Percentiles rank a stretch among this genome's conserved stretches.
Evolutionary conservation across 2,888 invertebrate genomes (phyloP).

Genomic region (Volucella inflata): DNA sequence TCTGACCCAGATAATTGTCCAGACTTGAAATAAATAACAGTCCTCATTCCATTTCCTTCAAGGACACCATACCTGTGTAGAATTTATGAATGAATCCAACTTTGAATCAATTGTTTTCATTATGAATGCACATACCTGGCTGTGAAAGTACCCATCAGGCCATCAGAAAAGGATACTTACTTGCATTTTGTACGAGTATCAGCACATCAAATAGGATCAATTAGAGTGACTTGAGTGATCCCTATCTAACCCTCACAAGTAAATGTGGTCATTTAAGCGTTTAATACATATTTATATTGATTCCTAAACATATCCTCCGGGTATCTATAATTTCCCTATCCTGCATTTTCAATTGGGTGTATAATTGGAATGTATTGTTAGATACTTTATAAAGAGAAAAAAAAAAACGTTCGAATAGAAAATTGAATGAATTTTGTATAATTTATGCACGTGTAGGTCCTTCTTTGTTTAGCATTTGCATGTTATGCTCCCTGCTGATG

Average conservation of each 20-base stretch:
- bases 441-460: slow-evolving; percentile 5
- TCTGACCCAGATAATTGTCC: slow-evolving; percentile 2
- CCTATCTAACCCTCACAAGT: slow-evolving; percentile 23
- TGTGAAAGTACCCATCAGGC: slow-evolving; percentile 1
- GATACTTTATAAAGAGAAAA: neutral
- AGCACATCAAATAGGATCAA: slow-evolving; percentile 54
- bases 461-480: neutral
- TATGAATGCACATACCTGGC: slow-evolving; percentile 26
- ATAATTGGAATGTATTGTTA: slow-evolving; percentile 18
- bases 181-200: slow-evolving; percentile 15
- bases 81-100: slow-evolving; percentile 48
- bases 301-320: slow-evolving; percentile 15
- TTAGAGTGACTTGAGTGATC: slow-evolving; percentile 38
- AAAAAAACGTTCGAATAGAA: neutral
- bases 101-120: slow-evolving; percentile 25
- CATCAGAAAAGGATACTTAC: slow-evolving; percentile 33
- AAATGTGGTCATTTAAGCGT: slow-evolving; percentile 50
- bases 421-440: slow-evolving; percentile 4
- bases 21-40: slow-evolving; percentile 1
- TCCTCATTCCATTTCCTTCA: neutral
- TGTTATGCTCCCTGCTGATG: slow-evolving; percentile 10
- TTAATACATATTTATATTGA: slow-evolving; percentile 41
- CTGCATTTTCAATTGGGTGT: neutral
- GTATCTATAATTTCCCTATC: neutral
- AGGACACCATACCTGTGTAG: slow-evolving; percentile 39